phyloP scores from a whole-genome alignment of 2,888 invertebrate species.

The Pyrrhia umbra region DNA sequence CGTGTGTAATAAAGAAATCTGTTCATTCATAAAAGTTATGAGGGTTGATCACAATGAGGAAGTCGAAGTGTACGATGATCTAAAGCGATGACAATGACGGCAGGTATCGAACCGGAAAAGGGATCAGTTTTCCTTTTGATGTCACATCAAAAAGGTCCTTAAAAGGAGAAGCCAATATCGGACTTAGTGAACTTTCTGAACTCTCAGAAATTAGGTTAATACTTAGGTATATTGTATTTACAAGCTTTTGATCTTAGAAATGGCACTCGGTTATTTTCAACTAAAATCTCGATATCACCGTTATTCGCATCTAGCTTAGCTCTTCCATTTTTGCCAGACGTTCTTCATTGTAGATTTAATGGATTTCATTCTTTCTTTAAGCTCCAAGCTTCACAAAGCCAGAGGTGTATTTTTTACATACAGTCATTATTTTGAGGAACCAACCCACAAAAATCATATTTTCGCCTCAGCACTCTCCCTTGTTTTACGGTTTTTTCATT shows the following conservation, averaged over 20 bases:
- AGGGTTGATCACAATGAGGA: slow-evolving; percentile 82
- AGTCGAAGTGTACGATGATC: slow-evolving; percentile 75
- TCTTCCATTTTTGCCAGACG: slow-evolving; percentile 15
- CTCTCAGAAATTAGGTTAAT: slow-evolving; percentile 65
- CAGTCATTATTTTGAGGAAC: slow-evolving; percentile 70
- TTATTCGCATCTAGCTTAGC: slow-evolving; percentile 3
- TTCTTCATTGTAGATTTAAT: slow-evolving; percentile 36
- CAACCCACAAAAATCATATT: slow-evolving; percentile 82
- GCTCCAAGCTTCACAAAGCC: slow-evolving; percentile 42
- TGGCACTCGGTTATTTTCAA: slow-evolving; percentile 3
- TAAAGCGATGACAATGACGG: slow-evolving; percentile 79
- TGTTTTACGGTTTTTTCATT: slow-evolving; percentile 87
- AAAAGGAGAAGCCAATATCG: slow-evolving; percentile 67
- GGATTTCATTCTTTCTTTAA: slow-evolving; percentile 37
- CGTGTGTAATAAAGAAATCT: slow-evolving; percentile 85
- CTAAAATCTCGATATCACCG: neutral
- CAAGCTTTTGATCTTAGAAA: slow-evolving; percentile 13
- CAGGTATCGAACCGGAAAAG: slow-evolving; percentile 86
- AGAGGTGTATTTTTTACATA: slow-evolving; percentile 61
- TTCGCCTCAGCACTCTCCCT: slow-evolving; percentile 78
- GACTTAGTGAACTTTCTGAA: slow-evolving; percentile 66
- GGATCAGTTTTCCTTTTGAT: slow-evolving; percentile 87
- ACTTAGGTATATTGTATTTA: slow-evolving; percentile 20
- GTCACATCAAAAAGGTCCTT: slow-evolving; percentile 80
- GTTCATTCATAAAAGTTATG: slow-evolving; percentile 84